Percentiles rank a stretch among this genome's conserved stretches.
These are phyloP conservation scores for Belonocnema kinseyi DNA, from an alignment of 1,140 invertebrate genomes.

Conservation along the genomic window DNA sequence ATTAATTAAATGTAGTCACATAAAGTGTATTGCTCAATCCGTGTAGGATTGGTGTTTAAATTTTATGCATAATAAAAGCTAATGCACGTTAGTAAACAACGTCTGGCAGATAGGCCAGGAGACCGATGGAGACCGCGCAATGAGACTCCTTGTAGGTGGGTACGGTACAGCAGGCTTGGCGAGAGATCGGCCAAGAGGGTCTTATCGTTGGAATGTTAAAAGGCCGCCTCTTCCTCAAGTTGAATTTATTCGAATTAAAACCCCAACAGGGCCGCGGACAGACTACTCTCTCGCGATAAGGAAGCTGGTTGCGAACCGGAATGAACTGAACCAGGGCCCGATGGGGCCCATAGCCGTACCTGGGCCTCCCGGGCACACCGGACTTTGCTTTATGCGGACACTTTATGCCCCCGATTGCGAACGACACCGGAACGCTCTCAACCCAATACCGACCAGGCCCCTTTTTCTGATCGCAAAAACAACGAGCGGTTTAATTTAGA, in stretches of 20 bases:
- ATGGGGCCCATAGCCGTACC: conserved; percentile 41
- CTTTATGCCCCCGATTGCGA: conserved; percentile 75
- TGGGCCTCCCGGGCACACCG: conserved; percentile 44
- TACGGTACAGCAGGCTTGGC: conserved; percentile 16
- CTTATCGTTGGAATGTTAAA: conserved; percentile 76
- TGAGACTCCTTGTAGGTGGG: conserved; percentile 34
- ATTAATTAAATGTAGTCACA: conserved; percentile 29
- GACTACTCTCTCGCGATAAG: conserved; percentile 64
- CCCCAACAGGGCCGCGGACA: conserved; percentile 58
- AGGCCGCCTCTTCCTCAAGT: conserved; percentile 72
- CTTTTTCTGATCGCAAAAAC: conserved; percentile 59
- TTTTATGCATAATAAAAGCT: conserved; percentile 33
- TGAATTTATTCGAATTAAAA: conserved; percentile 76
- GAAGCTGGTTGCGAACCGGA: conserved; percentile 50
- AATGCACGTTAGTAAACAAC: conserved; percentile 31
- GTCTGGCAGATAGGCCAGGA: conserved; percentile 44
- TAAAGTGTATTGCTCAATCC: conserved; percentile 27
- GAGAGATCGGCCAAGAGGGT: conserved; percentile 25
- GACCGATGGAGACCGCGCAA: conserved; percentile 47
- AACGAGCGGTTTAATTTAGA: conserved; percentile 70
- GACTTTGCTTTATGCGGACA: conserved; percentile 71
- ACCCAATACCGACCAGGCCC: conserved; percentile 59
- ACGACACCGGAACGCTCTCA: conserved; percentile 76
- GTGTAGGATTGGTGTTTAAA: conserved; percentile 15
- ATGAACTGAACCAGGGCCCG: conserved; percentile 31